Evolutionary conservation across 2,888 invertebrate genomes (phyloP), one percentile per base, ranked within the genome.

Genomic region (Dorcus parallelipipedus): DNA sequence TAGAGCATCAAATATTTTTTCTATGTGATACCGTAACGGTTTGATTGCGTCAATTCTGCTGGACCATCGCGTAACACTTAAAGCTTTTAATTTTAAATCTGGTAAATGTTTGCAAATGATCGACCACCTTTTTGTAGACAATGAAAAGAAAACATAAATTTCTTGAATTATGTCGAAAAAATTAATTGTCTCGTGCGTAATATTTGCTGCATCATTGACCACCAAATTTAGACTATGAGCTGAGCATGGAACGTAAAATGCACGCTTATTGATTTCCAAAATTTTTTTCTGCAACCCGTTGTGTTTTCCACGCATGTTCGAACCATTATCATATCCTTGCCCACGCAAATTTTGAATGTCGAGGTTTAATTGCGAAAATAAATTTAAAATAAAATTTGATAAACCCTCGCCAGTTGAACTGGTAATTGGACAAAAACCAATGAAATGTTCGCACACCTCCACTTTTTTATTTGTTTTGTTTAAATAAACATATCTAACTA

Each of bases 251-350:
- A 71, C 61, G 53, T 58, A 72, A 60, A 70, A 68, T 48, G 69
- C 70, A 42, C 61, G 57, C 41, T 58, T 48, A 64, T 70, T 66
- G n/a, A 63, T 54, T 10, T 62, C 64, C 45, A 67, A 51, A 54
- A 69, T 65, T 60, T 58, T 67, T 57, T 65, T 66, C 54, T 70
- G 67, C 10, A 71, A 42, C 3, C 69, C 67, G 42, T 59, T 66
- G 43, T 68, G 59, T 54, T 67, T 68, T 39, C 68, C 68, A 38
- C 53, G 49, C 69, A 70, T 71, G 51, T 70, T 70, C 5, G 68
- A 52, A 8, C 66, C 71, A 65, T 71, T 71, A 60, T 71, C 69
- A 56, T 68, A 68, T 17, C 60, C 60, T 60, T 69, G 68, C 6
- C 67, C 67, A 2, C 67, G 55, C 52, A 65, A 57, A 62, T 67